These are phyloP conservation scores for Clarias magur DNA, from an alignment of 2,113 vertebrate species.

Conservation along the genomic window DNA sequence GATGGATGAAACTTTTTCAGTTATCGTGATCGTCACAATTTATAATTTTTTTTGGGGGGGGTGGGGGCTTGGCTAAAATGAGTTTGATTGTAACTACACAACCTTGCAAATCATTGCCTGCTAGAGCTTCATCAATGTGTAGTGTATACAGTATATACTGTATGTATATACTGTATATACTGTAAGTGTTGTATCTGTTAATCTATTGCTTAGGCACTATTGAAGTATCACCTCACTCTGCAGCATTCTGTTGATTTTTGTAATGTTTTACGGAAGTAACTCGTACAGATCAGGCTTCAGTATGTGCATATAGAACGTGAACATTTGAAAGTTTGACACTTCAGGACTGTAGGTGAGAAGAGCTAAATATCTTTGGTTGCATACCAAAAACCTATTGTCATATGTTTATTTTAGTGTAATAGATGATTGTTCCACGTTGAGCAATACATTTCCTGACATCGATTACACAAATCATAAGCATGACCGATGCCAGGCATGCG, in stretches of 20 bases:
- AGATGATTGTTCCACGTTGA: neutral
- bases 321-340: neutral
- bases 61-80: slow-evolving; percentile 34
- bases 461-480: neutral
- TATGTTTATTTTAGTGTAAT: neutral
- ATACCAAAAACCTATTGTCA: neutral
- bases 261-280: neutral
- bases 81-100: slow-evolving; percentile 12
- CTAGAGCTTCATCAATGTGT: neutral
- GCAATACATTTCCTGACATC: neutral
- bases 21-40: neutral
- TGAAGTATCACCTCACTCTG: neutral
- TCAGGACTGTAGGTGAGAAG: neutral
- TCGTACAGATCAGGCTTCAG: neutral
- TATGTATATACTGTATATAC: neutral
- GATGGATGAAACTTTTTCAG: slow-evolving; percentile 13
- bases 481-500: neutral
- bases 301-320: neutral
- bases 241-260: neutral
- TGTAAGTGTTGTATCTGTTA: neutral
- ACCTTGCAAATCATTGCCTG: neutral
- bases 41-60: too few species aligned
- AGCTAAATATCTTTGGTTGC: neutral
- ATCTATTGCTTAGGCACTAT: neutral
- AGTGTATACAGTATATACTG: neutral